Conservation (phyloP, 2,797 vertebrate species). For the Brachyrhaphis roseni region DNA sequence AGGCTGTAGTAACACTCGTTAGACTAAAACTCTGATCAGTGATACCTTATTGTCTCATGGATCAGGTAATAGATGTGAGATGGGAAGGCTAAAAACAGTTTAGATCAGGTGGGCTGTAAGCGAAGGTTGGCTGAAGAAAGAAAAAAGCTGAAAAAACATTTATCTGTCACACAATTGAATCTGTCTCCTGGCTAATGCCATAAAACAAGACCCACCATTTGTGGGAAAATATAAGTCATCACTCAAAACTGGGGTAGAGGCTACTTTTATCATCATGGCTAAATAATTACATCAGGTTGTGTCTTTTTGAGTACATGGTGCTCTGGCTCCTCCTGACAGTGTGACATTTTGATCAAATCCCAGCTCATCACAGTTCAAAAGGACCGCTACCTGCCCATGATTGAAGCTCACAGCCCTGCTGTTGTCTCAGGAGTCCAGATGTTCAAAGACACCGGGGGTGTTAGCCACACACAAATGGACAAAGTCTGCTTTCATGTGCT, state of each 20-base stretch:
- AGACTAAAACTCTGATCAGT: neutral
- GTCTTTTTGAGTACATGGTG: neutral
- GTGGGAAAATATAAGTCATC: neutral
- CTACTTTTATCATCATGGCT: neutral
- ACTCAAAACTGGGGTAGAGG: neutral
- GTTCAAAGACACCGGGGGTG: conserved; percentile 50
- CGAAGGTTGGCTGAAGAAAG: neutral
- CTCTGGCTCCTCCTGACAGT: conserved; percentile 35
- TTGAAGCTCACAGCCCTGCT: conserved; percentile 61
- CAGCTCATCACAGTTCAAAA: conserved; percentile 62
- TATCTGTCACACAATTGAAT: conserved; percentile 2
- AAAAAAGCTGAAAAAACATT: neutral
- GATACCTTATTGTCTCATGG: neutral
- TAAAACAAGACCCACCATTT: neutral
- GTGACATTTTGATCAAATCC: conserved; percentile 63
- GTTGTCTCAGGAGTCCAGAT: conserved; percentile 48
- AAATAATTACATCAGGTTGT: neutral
- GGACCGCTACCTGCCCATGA: conserved; percentile 36
- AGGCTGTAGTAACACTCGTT: neutral
- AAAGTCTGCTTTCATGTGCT: conserved; percentile 70
- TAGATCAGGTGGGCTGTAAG: neutral
- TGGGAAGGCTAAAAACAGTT: neutral
- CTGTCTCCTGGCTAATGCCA: neutral
- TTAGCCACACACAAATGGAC: conserved; percentile 27
- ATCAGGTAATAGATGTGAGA: neutral